Evolutionary conservation across 1,140 invertebrate species (phyloP).

Genomic region (Grapholita molesta): DNA sequence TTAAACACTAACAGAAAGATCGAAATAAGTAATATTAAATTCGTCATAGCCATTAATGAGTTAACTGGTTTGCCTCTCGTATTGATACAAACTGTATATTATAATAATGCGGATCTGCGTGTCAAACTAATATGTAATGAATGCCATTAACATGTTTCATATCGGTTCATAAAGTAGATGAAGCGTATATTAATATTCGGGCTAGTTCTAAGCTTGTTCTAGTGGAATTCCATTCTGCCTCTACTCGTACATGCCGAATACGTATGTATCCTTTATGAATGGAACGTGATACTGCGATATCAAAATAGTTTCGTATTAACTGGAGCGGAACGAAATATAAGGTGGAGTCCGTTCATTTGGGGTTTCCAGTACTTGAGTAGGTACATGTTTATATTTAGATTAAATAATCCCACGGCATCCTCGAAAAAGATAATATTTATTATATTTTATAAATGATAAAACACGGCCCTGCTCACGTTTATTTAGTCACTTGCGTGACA

Average conservation of each 20-base stretch:
- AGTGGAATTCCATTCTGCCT: neutral
- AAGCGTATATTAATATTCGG: constrained; percentile 5
- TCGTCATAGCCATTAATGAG: too few relatives aligned
- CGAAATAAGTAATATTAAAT: too few relatives aligned
- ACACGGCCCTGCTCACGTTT: too few relatives aligned
- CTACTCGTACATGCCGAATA: neutral
- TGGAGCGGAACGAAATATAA: constrained; percentile 1
- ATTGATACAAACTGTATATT: too few relatives aligned
- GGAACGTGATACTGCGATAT: constrained; percentile 11
- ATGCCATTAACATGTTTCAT: neutral
- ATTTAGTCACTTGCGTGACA: too few relatives aligned
- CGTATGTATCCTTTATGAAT: constrained; percentile 13
- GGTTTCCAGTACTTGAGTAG: neutral
- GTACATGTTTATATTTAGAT: neutral
- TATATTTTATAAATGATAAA: too few relatives aligned
- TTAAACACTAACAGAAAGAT: too few relatives aligned
- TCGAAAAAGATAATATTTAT: too few relatives aligned
- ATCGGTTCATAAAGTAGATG: neutral
- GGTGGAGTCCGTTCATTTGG: neutral
- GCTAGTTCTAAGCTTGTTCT: neutral
- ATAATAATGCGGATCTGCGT: neutral
- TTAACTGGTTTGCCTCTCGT: too few relatives aligned
- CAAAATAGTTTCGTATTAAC: neutral
- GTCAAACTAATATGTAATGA: neutral
- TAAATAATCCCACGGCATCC: too few relatives aligned